These are phyloP conservation scores for Pelvicachromis taeniatus DNA, from an alignment of 2,113 vertebrate genomes.

Conservation along the genomic window DNA sequence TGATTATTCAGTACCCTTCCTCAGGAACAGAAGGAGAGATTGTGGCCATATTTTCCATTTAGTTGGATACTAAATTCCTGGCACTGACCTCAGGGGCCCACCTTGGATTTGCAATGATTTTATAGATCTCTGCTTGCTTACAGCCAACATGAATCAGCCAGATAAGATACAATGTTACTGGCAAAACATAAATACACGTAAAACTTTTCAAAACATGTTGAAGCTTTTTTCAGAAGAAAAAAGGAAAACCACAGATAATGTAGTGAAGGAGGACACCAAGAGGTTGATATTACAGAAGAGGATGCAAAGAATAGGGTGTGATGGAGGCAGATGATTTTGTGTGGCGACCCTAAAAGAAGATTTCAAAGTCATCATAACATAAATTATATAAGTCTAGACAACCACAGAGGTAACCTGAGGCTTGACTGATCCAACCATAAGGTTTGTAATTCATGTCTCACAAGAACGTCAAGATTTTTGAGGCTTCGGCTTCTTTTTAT, in stretches of 20 bases:
- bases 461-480: background rate
- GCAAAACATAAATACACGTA: background rate
- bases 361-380: background rate
- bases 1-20: background rate
- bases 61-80: background rate
- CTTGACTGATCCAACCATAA: background rate
- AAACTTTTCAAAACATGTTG: background rate
- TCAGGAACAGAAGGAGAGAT: background rate
- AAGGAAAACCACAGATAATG: background rate
- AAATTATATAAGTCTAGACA: background rate
- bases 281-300: background rate
- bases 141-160: background rate
- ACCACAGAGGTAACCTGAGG: fast-evolving
- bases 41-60: background rate
- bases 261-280: background rate
- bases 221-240: background rate
- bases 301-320: background rate
- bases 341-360: background rate
- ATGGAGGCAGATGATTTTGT: background rate
- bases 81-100: background rate
- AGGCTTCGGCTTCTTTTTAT: background rate
- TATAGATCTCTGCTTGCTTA: background rate
- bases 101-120: background rate
- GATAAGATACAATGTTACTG: background rate
- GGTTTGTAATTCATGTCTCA: background rate